phyloP scores from a whole-genome alignment of 2,113 vertebrate species.

The Orcinus orca region DNA sequence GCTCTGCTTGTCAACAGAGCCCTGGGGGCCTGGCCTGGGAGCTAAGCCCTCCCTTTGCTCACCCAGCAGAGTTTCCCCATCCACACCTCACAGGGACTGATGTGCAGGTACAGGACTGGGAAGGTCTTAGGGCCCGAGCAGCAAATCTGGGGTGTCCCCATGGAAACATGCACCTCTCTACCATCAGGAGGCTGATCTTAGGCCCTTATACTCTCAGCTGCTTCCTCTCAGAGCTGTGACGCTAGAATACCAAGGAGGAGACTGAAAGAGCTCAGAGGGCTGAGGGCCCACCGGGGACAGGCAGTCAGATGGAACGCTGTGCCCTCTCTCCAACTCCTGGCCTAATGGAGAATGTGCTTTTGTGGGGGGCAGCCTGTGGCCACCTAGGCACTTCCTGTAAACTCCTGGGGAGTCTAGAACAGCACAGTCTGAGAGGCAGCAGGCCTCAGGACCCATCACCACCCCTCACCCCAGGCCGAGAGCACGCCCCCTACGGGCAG shows the following conservation, averaged over 20 bases:
- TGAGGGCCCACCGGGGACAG: background rate
- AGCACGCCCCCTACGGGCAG: background rate
- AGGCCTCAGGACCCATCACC: background rate
- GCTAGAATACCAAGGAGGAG: background rate
- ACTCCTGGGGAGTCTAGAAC: background rate
- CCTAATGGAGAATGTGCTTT: background rate
- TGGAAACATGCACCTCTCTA: background rate
- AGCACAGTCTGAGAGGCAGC: background rate
- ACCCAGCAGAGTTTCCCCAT: background rate
- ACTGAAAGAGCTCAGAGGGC: background rate
- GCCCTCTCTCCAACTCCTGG: background rate
- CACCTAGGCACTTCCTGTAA: accelerated
- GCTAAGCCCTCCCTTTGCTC: background rate
- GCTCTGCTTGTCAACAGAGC: background rate
- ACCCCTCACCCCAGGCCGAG: background rate
- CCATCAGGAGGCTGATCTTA: background rate
- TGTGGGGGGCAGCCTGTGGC: background rate
- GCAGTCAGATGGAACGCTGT: background rate
- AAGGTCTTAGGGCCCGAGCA: background rate
- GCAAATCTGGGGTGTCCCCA: background rate
- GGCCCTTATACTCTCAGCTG: background rate
- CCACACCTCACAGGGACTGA: background rate
- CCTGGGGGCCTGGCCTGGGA: background rate
- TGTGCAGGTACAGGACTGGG: background rate
- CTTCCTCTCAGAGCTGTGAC: background rate